These are phyloP conservation scores for Apostichopus leukothele DNA, from an alignment of 53 echinoderm and acorn worm species.

Conservation along the genomic window DNA sequence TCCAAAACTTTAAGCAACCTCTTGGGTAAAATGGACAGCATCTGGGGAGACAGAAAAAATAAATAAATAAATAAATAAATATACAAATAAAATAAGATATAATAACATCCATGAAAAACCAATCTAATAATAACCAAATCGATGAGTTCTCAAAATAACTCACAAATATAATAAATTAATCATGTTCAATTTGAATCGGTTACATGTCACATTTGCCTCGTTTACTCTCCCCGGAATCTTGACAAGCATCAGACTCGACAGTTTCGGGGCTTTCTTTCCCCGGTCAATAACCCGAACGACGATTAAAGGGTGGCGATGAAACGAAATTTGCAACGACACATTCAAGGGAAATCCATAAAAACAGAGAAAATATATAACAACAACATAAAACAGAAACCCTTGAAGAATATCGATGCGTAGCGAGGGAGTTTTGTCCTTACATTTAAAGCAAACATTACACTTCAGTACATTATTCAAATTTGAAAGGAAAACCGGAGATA, in stretches of 20 bases:
- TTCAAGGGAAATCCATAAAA: no score
- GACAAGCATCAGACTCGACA: neutral
- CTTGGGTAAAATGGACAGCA: slow-evolving; percentile 96
- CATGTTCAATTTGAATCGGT: neutral
- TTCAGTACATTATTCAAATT: no score
- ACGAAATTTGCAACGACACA: neutral
- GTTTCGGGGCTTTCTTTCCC: neutral
- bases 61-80: neutral
- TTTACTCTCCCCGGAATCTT: neutral
- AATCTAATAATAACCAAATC: neutral
- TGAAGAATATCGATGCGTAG: no score
- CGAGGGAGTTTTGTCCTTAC: no score
- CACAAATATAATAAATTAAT: neutral
- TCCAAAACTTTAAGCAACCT: slow-evolving; percentile 91
- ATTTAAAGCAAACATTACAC: no score
- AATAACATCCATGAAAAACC: neutral
- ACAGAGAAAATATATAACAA: no score
- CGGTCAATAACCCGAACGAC: slow-evolving; percentile 1
- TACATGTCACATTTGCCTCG: neutral
- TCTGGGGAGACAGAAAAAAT: slow-evolving; percentile 54
- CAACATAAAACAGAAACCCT: no score
- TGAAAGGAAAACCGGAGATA: no score
- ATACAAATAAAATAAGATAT: neutral
- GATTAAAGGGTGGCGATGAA: neutral
- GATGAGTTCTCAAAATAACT: neutral